These are phyloP conservation scores for Xenotilapia longispinis DNA, from an alignment of 2,113 vertebrate genomes.

Conservation along the genomic window DNA sequence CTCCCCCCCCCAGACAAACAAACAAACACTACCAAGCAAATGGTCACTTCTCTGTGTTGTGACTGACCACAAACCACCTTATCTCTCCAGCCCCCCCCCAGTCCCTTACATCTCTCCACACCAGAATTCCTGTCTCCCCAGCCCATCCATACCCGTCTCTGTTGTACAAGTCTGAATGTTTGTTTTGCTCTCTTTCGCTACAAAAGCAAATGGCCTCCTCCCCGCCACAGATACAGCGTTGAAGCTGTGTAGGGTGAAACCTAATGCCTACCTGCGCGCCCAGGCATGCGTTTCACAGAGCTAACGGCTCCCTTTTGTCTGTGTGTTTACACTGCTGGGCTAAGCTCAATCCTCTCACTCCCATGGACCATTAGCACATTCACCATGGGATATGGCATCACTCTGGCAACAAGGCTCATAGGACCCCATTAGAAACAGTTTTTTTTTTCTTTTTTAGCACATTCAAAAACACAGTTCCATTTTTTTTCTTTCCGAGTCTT, in stretches of 20 bases:
- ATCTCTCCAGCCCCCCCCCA: not conserved
- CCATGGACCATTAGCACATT: constrained; percentile 66
- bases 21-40: constrained; percentile 58
- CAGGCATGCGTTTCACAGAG: constrained; percentile 61
- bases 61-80: constrained; percentile 66
- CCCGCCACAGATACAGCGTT: constrained; percentile 43
- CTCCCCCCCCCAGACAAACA: constrained; percentile 27
- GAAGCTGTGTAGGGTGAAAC: constrained; percentile 56
- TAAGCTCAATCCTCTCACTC: constrained; percentile 51
- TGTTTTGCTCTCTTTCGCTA: constrained; percentile 61
- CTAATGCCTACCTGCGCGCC: constrained; percentile 64
- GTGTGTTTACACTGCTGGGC: constrained; percentile 68
- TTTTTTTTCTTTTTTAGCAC: constrained; percentile 24
- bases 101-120: not conserved
- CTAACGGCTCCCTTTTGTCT: constrained; percentile 67
- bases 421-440: constrained; percentile 70
- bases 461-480: constrained; percentile 50
- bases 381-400: constrained; percentile 65
- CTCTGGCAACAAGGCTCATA: constrained; percentile 70
- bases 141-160: constrained; percentile 48
- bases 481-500: not conserved
- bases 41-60: constrained; percentile 60
- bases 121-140: constrained; percentile 34
- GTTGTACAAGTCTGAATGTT: constrained; percentile 34
- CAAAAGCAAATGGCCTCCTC: constrained; percentile 63